These are phyloP conservation scores for Mionectes olivaceus DNA, from an alignment of 2,797 vertebrate genomes.

Conservation along the genomic window DNA sequence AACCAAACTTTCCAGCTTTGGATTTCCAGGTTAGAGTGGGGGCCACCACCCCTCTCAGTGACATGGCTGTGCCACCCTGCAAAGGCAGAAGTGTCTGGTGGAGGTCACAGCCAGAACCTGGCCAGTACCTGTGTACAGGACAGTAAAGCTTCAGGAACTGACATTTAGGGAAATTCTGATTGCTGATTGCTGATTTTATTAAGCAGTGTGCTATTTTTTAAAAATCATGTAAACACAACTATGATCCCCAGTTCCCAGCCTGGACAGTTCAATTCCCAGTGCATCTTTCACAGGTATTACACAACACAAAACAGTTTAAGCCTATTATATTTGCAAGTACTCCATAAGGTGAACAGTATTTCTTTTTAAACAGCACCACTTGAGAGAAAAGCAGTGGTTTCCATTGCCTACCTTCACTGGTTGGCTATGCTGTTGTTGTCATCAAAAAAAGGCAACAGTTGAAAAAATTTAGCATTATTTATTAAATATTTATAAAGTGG, in stretches of 20 bases:
- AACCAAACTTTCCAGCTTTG: neutral
- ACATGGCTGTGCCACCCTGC: neutral
- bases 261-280: neutral
- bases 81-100: neutral
- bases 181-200: neutral
- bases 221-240: neutral
- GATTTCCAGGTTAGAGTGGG: neutral
- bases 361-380: neutral
- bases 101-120: neutral
- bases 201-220: rapidly evolving
- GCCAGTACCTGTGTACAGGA: neutral
- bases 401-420: neutral
- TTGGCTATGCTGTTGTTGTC: neutral
- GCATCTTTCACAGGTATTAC: neutral
- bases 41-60: neutral
- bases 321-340: neutral
- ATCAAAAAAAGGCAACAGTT: neutral
- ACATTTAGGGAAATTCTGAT: neutral
- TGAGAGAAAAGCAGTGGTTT: neutral
- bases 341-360: neutral
- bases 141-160: neutral
- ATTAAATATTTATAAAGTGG: conserved; percentile 23
- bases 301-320: neutral
- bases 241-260: neutral
- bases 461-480: neutral